Conservation (phyloP, 2,888 invertebrate genomes). For the Meiosimyza platycephala region DNA sequence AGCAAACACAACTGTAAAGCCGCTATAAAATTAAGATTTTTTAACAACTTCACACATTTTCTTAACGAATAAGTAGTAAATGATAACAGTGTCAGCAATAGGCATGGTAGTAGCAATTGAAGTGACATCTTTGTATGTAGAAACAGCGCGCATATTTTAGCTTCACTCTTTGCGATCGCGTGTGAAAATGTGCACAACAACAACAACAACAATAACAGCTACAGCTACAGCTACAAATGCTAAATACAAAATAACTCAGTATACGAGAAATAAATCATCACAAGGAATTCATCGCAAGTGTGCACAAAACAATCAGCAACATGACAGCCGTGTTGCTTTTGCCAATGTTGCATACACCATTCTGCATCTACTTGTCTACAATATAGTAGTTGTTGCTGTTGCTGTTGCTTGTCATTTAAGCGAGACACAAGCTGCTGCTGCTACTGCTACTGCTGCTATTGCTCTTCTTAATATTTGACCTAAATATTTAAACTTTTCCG, state of each 20-base stretch:
- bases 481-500: constrained; percentile 32
- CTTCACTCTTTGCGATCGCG: background rate
- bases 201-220: no score
- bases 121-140: background rate
- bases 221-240: no score
- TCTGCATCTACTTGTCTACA: background rate
- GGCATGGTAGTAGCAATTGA: background rate
- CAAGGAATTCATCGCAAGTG: constrained; percentile 8
- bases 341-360: no score
- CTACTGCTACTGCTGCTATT: background rate
- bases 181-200: constrained; percentile 1
- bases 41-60: background rate
- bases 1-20: constrained; percentile 5
- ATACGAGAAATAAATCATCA: background rate
- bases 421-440: background rate
- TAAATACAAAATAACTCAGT: background rate
- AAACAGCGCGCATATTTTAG: constrained; percentile 9
- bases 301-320: background rate
- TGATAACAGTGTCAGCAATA: background rate
- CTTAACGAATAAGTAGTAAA: background rate
- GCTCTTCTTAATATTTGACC: constrained; percentile 28
- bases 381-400: no score
- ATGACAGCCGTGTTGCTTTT: background rate
- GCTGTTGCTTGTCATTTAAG: background rate
- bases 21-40: constrained; percentile 8